Evolutionary conservation across 2,888 invertebrate species (phyloP).

Genomic region (Oscheius myriophilus): DNA sequence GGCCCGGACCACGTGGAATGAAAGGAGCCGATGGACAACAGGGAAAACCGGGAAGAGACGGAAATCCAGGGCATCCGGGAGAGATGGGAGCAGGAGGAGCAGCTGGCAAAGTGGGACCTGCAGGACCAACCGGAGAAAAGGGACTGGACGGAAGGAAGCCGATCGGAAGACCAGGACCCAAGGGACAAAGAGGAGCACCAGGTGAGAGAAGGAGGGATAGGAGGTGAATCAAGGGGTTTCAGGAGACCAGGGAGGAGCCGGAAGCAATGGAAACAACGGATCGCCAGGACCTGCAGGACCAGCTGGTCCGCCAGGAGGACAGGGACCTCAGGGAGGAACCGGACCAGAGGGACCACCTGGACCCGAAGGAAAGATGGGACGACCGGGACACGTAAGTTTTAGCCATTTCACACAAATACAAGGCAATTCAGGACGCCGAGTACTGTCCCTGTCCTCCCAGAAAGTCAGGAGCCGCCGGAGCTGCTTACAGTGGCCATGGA

Average conservation of each 20-base stretch:
- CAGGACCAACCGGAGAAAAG: conserved; percentile 47
- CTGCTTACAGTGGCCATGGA: not conserved
- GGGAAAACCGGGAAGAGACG: conserved; percentile 46
- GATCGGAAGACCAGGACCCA: conserved; percentile 46
- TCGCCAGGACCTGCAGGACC: conserved; percentile 45
- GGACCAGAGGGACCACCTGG: conserved; percentile 38
- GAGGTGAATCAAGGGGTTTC: conserved; percentile 35
- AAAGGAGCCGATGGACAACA: conserved; percentile 45
- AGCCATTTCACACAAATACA: conserved; percentile 25
- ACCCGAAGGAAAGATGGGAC: conserved; percentile 38
- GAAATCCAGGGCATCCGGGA: conserved; percentile 50
- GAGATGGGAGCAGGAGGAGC: conserved; percentile 46
- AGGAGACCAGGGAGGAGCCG: conserved; percentile 35
- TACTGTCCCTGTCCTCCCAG: conserved; percentile 19
- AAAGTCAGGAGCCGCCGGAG: not conserved
- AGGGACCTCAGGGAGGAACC: conserved; percentile 40
- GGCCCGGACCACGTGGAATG: conserved; percentile 50
- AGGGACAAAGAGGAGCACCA: conserved; percentile 34
- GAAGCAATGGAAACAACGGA: conserved; percentile 31
- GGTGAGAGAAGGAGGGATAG: conserved; percentile 1
- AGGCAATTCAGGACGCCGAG: conserved; percentile 18
- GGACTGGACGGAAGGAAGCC: conserved; percentile 47
- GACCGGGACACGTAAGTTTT: conserved; percentile 46
- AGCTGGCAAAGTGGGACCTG: conserved; percentile 42
- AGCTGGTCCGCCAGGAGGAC: conserved; percentile 37